Conservation (phyloP, 2,113 vertebrate genomes). For the Smithornis capensis region DNA sequence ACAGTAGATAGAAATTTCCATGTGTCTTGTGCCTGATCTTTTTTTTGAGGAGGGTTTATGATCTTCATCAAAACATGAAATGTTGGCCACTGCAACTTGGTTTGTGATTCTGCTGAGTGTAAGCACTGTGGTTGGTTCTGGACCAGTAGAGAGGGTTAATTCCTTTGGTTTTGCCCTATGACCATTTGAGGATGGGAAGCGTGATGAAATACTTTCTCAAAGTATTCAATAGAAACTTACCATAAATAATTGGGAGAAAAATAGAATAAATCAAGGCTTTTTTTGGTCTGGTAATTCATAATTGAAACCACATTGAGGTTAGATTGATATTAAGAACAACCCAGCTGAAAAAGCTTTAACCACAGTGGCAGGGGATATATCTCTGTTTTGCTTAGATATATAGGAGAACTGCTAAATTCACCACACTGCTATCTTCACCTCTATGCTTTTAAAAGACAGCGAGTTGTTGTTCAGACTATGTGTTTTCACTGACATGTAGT, state of each 20-base stretch:
- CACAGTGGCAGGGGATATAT: not conserved
- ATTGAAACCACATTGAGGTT: slow-evolving; percentile 92
- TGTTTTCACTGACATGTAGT: not conserved
- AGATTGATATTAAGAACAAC: slow-evolving; percentile 63
- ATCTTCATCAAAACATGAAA: not conserved
- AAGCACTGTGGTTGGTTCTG: not conserved
- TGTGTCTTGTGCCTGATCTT: not conserved
- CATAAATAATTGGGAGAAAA: slow-evolving; percentile 86
- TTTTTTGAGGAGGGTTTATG: not conserved
- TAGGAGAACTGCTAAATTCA: not conserved
- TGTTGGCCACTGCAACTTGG: not conserved
- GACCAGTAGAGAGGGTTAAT: slow-evolving; percentile 71
- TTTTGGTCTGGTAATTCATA: slow-evolving; percentile 81
- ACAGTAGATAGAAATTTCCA: not conserved
- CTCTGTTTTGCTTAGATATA: not conserved
- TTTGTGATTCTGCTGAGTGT: not conserved
- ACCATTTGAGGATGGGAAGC: slow-evolving; percentile 80
- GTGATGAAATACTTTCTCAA: slow-evolving; percentile 87
- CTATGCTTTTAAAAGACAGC: not conserved
- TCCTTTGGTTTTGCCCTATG: slow-evolving; percentile 77
- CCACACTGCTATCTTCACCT: not conserved
- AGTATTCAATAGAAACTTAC: slow-evolving; percentile 83
- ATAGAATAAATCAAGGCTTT: slow-evolving; percentile 89
- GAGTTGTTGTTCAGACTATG: not conserved
- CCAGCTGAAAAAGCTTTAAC: slow-evolving; percentile 42